Evolutionary conservation across 23 tunicate genomes (phyloP).

Genomic region (Oikopleura vanhoeffeni): DNA sequence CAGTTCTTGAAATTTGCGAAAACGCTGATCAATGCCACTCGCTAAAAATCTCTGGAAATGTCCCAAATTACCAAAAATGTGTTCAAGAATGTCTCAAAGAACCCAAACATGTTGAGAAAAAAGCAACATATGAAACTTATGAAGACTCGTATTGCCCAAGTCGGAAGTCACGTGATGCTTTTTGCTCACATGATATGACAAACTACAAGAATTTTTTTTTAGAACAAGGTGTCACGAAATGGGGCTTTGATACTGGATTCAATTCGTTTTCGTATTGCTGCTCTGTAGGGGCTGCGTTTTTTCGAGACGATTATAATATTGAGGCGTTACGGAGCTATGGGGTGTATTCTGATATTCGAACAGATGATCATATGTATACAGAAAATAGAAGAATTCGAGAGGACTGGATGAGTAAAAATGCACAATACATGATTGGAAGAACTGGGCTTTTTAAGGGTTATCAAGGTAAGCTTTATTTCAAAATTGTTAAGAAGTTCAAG

Average conservation of each 20-base stretch:
- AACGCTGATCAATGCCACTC: background rate
- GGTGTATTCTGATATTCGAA: background rate
- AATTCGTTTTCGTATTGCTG: conserved; percentile 1
- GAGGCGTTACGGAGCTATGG: background rate
- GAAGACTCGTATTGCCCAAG: background rate
- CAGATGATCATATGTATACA: background rate
- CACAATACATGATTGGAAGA: background rate
- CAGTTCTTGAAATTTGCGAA: background rate
- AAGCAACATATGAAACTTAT: background rate
- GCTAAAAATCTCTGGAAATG: background rate
- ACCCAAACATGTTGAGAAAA: background rate
- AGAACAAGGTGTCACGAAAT: background rate
- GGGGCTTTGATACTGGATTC: conserved; percentile 11
- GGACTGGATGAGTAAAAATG: background rate
- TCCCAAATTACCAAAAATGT: background rate
- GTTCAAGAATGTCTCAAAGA: background rate
- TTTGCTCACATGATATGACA: background rate
- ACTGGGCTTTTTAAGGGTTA: background rate
- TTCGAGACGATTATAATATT: conserved; percentile 14
- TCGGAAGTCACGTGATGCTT: background rate
- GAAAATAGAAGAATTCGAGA: conserved; percentile 10
- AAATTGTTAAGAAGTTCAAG: no score
- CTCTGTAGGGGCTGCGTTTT: background rate
- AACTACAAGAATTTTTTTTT: conserved; percentile 1
- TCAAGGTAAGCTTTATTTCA: background rate